Percentiles rank a stretch among this genome's conserved stretches.
Conservation (phyloP, 2,888 invertebrate genomes). For the Drosophila neotestacea region DNA sequence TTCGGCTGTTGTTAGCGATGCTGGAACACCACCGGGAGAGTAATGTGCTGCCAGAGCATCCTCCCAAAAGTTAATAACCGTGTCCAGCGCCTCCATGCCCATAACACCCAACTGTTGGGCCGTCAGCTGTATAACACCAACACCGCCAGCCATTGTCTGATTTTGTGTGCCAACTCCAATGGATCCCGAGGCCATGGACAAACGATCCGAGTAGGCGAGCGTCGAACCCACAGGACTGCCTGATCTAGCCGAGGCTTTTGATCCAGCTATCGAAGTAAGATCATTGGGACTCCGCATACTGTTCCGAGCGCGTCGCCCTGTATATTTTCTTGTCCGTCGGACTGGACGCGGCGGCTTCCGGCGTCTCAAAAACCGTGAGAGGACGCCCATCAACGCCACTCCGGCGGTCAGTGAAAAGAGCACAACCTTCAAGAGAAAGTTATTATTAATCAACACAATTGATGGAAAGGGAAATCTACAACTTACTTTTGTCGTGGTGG, state of each 20-base stretch:
- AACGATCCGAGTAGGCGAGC: constrained; percentile 88
- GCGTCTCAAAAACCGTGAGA: constrained; percentile 92
- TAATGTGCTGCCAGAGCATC: constrained; percentile 94
- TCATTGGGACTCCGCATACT: constrained; percentile 90
- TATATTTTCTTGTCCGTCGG: constrained; percentile 87
- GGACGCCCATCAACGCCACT: constrained; percentile 92
- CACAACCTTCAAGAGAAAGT: constrained; percentile 84
- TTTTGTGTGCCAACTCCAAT: constrained; percentile 86
- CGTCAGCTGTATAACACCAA: constrained; percentile 87
- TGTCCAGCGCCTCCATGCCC: constrained; percentile 97
- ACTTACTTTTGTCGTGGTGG: constrained; percentile 84
- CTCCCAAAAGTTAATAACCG: constrained; percentile 97
- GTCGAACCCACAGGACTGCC: constrained; percentile 88
- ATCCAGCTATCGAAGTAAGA: constrained; percentile 88
- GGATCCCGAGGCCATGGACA: constrained; percentile 90
- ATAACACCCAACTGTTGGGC: constrained; percentile 95
- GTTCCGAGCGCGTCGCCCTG: constrained; percentile 86
- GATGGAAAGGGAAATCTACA: background rate
- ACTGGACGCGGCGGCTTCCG: constrained; percentile 88
- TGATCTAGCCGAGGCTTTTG: constrained; percentile 87
- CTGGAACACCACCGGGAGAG: constrained; percentile 85
- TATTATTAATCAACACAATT: background rate
- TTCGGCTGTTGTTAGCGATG: constrained; percentile 92
- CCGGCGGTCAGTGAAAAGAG: constrained; percentile 87
- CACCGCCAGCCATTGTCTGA: constrained; percentile 19